These are phyloP conservation scores for Chamaedrilus cognettii DNA, from an alignment of 2,888 invertebrate species.

Conservation along the genomic window DNA sequence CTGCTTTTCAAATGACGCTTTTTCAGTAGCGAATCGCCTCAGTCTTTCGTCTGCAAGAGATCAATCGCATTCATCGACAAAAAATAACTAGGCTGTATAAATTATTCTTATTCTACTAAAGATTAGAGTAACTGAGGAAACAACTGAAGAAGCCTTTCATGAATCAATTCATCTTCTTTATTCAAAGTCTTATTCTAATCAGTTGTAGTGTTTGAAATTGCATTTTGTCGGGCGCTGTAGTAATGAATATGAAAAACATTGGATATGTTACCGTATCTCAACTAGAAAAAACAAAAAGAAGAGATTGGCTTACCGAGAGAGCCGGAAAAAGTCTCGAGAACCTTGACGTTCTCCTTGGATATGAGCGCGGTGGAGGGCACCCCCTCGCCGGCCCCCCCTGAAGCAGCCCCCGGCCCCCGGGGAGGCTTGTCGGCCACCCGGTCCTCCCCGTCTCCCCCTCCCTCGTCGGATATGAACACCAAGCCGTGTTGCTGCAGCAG, in stretches of 20 bases:
- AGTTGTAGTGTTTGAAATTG: not conserved
- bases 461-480: constrained; percentile 33
- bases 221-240: not conserved
- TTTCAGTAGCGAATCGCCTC: constrained; percentile 81
- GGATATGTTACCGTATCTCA: no score
- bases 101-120: no score
- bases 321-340: constrained; percentile 20
- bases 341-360: constrained; percentile 13
- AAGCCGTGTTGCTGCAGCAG: constrained; percentile 36
- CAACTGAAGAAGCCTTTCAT: no score
- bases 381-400: not conserved
- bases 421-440: not conserved
- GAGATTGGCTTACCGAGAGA: constrained; percentile 19
- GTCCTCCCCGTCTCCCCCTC: constrained; percentile 6
- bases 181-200: no score
- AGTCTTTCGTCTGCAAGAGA: constrained; percentile 81
- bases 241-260: no score
- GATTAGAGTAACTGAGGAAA: no score
- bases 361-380: constrained; percentile 18
- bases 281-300: no score
- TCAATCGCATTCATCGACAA: not conserved
- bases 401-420: not conserved
- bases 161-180: no score
- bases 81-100: no score
- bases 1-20: constrained; percentile 69